Conservation (phyloP, 2,113 vertebrate genomes). For the Actenoides hombroni region DNA sequence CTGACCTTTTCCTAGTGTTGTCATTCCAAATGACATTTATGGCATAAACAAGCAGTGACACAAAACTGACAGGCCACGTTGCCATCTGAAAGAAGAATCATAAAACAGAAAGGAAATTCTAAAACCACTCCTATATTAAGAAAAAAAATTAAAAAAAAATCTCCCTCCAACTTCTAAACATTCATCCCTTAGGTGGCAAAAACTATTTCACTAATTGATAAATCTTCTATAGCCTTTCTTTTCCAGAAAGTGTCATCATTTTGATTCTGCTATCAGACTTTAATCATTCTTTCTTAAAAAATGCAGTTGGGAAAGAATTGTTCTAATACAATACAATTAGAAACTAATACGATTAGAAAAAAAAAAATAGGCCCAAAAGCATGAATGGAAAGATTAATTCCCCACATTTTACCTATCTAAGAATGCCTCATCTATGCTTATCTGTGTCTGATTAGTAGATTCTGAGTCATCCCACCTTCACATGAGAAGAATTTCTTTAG, state of each 20-base stretch:
- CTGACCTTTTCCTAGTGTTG: constrained; percentile 71
- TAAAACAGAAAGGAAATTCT: constrained; percentile 5
- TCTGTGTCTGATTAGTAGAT: background rate
- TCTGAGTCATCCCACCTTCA: background rate
- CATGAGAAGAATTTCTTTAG: background rate
- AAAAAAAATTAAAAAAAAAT: background rate
- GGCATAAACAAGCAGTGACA: constrained; percentile 69
- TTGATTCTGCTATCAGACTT: background rate
- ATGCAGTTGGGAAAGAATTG: background rate
- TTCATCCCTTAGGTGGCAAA: background rate
- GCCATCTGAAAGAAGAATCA: constrained; percentile 37
- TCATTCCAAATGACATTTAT: constrained; percentile 72
- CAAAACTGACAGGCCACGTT: constrained; percentile 69
- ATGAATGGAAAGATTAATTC: background rate
- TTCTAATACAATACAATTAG: background rate
- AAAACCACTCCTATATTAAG: background rate
- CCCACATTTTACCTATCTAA: background rate
- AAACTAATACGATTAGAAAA: background rate
- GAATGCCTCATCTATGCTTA: background rate
- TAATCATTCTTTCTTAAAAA: background rate
- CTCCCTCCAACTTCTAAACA: background rate
- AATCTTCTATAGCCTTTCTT: background rate
- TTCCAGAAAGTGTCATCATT: background rate
- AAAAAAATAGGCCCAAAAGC: background rate
- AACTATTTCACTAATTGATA: background rate